phyloP scores from a whole-genome alignment of 2,888 invertebrate species.

The Anticlea derivata region DNA sequence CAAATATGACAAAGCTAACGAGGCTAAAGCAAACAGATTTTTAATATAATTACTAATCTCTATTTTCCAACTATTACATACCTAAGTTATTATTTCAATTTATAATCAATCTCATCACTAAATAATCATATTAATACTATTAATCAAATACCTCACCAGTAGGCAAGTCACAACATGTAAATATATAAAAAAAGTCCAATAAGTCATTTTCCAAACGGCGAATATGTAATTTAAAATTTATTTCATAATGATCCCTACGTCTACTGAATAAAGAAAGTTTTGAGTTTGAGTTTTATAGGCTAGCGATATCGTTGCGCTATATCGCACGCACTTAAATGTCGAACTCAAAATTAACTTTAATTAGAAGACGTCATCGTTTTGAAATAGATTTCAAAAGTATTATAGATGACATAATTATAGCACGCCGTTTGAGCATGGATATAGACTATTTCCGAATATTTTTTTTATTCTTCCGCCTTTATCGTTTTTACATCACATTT shows the following conservation, averaged over 20 bases:
- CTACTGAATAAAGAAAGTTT: too few relatives aligned
- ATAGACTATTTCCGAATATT: background rate
- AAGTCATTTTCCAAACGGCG: too few relatives aligned
- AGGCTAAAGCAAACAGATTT: slow-evolving; percentile 58
- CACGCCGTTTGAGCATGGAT: too few relatives aligned
- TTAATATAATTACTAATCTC: slow-evolving; percentile 34
- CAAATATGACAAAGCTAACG: slow-evolving; percentile 72
- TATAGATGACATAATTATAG: too few relatives aligned
- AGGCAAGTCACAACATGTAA: slow-evolving; percentile 10
- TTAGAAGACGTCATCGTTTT: too few relatives aligned
- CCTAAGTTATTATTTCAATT: slow-evolving; percentile 11
- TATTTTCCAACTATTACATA: slow-evolving; percentile 14
- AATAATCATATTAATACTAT: background rate
- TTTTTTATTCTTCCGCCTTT: slow-evolving; percentile 8
- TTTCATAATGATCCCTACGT: too few relatives aligned
- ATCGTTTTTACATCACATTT: slow-evolving; percentile 4
- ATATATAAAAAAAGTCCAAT: background rate
- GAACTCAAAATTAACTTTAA: too few relatives aligned
- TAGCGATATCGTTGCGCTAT: too few relatives aligned
- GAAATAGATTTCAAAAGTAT: too few relatives aligned
- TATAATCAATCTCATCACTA: slow-evolving; percentile 6
- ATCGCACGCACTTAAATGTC: too few relatives aligned
- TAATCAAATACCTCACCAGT: slow-evolving; percentile 9
- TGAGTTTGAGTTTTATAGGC: too few relatives aligned
- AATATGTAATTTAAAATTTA: too few relatives aligned